Base-by-base conservation (phyloP, 2,888 invertebrate genomes). In the Spilarctia lutea region DNA sequence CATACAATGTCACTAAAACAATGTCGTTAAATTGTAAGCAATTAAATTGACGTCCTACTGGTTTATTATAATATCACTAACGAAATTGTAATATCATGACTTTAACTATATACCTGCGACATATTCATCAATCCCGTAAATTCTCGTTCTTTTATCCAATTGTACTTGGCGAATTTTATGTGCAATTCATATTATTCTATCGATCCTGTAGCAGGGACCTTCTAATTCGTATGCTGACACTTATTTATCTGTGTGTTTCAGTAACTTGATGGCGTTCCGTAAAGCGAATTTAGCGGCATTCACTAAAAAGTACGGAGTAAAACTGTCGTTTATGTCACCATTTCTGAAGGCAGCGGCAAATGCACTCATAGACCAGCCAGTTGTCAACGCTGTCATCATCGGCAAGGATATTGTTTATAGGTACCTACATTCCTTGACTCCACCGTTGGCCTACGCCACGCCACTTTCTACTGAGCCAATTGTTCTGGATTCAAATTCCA, bases 291-390 rank as follows among this genome's bases (percentile, higher is more conserved):
- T 99, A 88, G 98, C 99, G 16, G 96, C 97, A 33, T 99, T 99
- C 94, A 95, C 96, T 81, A 99, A 99, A 96, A 99, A 99, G 90
- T 99, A 98, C 91, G 98, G 98, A 68, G 96, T 99, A 77, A 99
- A 99, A 93, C 94, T 99, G 76, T 99, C 99, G 16, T 99, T 99
- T 91, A 99, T 99, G 99, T 99, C 99, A 0, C 98, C 99, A 33
- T 99, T 99, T 94, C 96, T 99, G 75, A 99, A 98, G 91, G 99
- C 99, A 0, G 96, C 98, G n/a, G 98, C 99, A 3, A 99, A 98
- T 91, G 99, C 99, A n/a, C 96, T 99, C 56, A 97, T 97, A 89
- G 99, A 99, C 91, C 99, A 99, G 91, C 99, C 99, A 0, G 98
- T 99, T n/a, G 97, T 99, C 65, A 99, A 99, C 95, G 99, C 99